Percentiles rank a stretch among this genome's conserved stretches.
phyloP scores from a whole-genome alignment of 1,140 invertebrate genomes.

The Caenorhabditis elegans region DNA sequence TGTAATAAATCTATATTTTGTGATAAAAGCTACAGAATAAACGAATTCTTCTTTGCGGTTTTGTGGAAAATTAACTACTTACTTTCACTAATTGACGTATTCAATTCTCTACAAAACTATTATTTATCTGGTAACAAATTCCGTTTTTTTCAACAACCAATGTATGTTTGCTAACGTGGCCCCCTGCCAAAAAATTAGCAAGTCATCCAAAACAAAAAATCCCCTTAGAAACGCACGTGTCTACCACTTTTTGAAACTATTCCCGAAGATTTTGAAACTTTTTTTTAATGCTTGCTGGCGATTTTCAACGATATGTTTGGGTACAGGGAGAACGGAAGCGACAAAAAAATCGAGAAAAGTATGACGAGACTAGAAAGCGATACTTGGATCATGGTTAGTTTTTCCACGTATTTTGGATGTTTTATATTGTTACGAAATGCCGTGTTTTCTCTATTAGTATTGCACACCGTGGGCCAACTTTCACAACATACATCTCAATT shows the following conservation, averaged over 20 bases:
- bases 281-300: not conserved
- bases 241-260: not conserved
- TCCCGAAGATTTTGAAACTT: not conserved
- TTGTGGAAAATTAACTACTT: not conserved
- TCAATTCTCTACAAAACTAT: too few relatives aligned
- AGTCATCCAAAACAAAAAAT: not conserved
- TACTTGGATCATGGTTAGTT: not conserved
- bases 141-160: too few relatives aligned
- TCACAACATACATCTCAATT: too few relatives aligned
- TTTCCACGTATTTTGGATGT: not conserved
- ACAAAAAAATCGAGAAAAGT: not conserved
- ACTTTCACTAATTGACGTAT: not conserved
- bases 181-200: not conserved
- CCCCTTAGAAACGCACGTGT: not conserved
- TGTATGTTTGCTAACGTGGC: too few relatives aligned
- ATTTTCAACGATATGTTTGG: conserved; percentile 18
- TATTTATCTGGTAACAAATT: too few relatives aligned
- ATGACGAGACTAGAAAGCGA: not conserved
- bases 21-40: too few relatives aligned
- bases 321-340: not conserved
- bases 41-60: not conserved
- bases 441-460: too few relatives aligned
- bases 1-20: too few relatives aligned
- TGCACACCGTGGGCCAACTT: too few relatives aligned
- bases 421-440: too few relatives aligned